These are phyloP conservation scores for Rynchops niger DNA, from an alignment of 2,113 vertebrate genomes.

Conservation along the genomic window DNA sequence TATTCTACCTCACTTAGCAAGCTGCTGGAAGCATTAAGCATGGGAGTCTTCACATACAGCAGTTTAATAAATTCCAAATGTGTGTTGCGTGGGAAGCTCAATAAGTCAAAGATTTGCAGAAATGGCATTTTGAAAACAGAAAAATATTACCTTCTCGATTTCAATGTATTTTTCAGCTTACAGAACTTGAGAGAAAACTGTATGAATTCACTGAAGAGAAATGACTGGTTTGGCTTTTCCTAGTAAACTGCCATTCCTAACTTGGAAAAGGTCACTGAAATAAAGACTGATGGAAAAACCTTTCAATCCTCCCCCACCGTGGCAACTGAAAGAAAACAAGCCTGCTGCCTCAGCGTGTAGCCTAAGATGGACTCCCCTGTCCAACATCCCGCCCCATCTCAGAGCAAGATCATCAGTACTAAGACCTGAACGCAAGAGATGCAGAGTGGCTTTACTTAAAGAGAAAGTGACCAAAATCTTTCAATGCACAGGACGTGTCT, in stretches of 20 bases:
- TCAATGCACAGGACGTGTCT: background rate
- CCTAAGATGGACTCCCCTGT: background rate
- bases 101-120: background rate
- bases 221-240: background rate
- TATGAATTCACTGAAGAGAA: background rate
- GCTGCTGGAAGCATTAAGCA: constrained; percentile 31
- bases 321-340: background rate
- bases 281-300: background rate
- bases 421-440: background rate
- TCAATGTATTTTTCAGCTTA: constrained; percentile 15
- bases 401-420: background rate
- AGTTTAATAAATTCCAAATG: constrained; percentile 50
- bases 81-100: background rate
- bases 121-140: constrained; percentile 33
- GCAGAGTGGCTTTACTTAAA: background rate
- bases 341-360: background rate
- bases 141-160: constrained; percentile 10
- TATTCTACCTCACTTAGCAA: constrained; percentile 26
- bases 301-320: background rate
- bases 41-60: background rate
- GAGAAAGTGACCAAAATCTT: background rate
- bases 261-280: constrained; percentile 32
- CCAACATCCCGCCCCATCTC: background rate
- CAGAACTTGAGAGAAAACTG: background rate
- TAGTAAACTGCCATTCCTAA: background rate